A percentile compares a stretch with the other conserved stretches of the same genome.
Conservation (phyloP, 2,888 invertebrate genomes). For the Thera britannica region DNA sequence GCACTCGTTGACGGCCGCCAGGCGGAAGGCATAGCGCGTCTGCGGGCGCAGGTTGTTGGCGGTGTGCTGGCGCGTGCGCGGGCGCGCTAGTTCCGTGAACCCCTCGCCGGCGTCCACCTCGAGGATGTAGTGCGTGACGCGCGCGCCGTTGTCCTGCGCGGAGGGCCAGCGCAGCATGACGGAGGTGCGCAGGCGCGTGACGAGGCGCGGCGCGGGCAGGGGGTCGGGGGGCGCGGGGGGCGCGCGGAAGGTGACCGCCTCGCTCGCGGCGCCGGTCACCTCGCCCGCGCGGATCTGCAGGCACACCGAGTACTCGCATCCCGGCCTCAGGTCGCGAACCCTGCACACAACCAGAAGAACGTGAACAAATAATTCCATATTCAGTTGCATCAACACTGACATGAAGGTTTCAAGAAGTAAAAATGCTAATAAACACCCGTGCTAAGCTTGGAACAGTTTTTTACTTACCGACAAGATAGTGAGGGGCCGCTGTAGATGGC, state of each 20-base stretch:
- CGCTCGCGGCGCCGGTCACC: slow-evolving; percentile 90
- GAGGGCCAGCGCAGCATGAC: slow-evolving; percentile 89
- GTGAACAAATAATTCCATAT: not conserved
- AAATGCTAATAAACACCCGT: no score
- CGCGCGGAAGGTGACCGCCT: slow-evolving; percentile 92
- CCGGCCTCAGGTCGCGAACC: slow-evolving; percentile 93
- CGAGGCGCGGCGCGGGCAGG: slow-evolving; percentile 89
- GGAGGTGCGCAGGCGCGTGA: slow-evolving; percentile 88
- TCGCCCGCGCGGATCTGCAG: slow-evolving; percentile 91
- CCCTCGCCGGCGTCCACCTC: slow-evolving; percentile 91
- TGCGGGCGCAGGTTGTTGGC: slow-evolving; percentile 91
- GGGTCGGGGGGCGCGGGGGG: slow-evolving; percentile 92
- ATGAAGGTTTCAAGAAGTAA: no score
- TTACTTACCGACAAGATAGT: slow-evolving; percentile 87
- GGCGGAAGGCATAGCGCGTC: slow-evolving; percentile 92
- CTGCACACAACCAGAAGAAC: slow-evolving; percentile 47
- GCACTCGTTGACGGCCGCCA: slow-evolving; percentile 92
- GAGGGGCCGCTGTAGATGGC: slow-evolving; percentile 92
- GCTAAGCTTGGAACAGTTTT: not conserved
- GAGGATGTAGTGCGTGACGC: slow-evolving; percentile 90
- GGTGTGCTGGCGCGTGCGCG: slow-evolving; percentile 90
- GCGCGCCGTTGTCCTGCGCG: slow-evolving; percentile 91
- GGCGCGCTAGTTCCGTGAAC: slow-evolving; percentile 89
- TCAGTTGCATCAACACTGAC: no score
- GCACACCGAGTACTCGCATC: slow-evolving; percentile 94